Base-by-base conservation (phyloP, 1,140 invertebrate species). In the Monomorium pharaonis region DNA sequence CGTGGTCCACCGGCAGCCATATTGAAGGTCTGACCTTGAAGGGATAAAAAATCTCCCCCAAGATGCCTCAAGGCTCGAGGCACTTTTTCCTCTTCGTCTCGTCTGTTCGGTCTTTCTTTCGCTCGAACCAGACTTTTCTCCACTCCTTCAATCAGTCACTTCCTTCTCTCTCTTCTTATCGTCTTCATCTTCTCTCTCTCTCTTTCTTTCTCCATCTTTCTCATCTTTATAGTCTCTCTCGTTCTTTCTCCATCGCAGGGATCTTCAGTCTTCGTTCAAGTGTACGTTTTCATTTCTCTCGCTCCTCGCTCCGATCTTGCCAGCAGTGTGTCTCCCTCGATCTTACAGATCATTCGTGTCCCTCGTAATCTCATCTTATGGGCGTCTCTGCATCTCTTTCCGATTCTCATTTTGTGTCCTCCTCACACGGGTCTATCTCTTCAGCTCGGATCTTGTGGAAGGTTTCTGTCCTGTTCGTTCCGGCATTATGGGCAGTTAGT, bases 1-100 rank as follows among this genome's bases (percentile, higher is more conserved):
- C 84, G 92, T 92, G 91, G 92, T 91, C 92, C 93, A 92, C 87
- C 84, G 86, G 89, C 91, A 88, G 93, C 94, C 94, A 94, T 94
- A 94, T 92, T 92, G 93, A 92, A 93, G 93, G 92, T 91, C 90
- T 93, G 94, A 94, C 94, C 94, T 94, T 94, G 94, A 93, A 94
- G 92, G 93, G 93, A 94, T 92, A 94, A 94, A 94, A 94, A 93
- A 93, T 89, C 91, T 89, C 88, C 89, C 87, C 87, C 80, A 87
- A 93, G 92, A 93, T 91, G 92, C 90, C 88, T 92, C 91, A 89
- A 87, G 91, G 86, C 86, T 91, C 67, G 84, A 85, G 86, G 33
- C 80, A 83, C 75, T 86, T 84, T 88, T 56, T 78, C 37, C 69
- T 85, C 85, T 58, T 86, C 81, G 86, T 87, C 84, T 70, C 80